phyloP scores from a whole-genome alignment of 2,888 invertebrate species.

The Argynnis bischoffii region DNA sequence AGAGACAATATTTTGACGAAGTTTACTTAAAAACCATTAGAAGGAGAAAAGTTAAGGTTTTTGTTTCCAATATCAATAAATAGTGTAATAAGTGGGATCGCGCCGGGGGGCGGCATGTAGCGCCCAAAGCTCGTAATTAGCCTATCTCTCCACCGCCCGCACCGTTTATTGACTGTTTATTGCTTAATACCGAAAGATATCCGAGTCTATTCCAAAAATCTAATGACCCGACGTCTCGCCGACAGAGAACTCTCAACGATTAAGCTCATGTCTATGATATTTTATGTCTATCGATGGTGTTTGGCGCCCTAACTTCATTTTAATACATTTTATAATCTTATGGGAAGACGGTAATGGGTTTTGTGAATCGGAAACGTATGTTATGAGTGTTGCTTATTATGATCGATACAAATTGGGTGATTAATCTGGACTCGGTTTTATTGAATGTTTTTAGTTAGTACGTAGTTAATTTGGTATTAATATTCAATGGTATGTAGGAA shows the following conservation, averaged over 20 bases:
- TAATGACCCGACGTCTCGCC: conserved; percentile 31
- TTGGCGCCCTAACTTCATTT: conserved; percentile 23
- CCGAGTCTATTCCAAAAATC: conserved; percentile 28
- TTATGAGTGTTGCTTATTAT: conserved; percentile 6
- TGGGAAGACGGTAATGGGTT: conserved; percentile 17
- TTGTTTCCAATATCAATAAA: conserved; percentile 73
- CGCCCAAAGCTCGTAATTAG: conserved; percentile 76
- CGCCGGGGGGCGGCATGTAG: conserved; percentile 59
- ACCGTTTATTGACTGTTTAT: conserved; percentile 75
- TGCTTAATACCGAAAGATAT: conserved; percentile 64
- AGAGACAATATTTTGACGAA: conserved; percentile 1
- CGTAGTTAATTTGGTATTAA: no score
- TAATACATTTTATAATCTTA: conserved; percentile 18
- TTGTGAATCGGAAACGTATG: conserved; percentile 20
- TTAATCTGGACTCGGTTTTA: not conserved
- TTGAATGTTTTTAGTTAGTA: not conserved
- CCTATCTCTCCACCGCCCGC: conserved; percentile 49
- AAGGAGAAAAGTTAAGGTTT: conserved; percentile 47
- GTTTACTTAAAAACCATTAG: conserved; percentile 49
- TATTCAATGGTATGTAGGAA: no score
- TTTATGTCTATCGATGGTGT: not conserved
- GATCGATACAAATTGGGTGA: conserved; percentile 12
- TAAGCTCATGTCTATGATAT: conserved; percentile 26
- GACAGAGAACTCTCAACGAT: conserved; percentile 32
- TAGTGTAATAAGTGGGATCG: conserved; percentile 60